phyloP scores from a whole-genome alignment of 2,888 invertebrate genomes.

The Parasteatoda lunata region DNA sequence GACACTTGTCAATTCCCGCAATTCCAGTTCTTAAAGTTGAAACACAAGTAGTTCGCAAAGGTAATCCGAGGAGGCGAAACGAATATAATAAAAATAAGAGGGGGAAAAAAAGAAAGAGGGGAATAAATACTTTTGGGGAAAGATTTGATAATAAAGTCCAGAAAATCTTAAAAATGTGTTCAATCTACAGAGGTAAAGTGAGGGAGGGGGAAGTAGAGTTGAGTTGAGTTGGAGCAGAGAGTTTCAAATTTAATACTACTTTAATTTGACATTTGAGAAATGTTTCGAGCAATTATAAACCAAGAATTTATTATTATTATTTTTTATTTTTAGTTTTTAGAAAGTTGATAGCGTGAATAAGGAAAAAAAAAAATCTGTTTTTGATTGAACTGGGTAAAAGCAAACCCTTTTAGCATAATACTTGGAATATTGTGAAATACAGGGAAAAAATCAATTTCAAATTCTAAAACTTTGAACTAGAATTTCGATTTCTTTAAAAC shows the following conservation, averaged over 20 bases:
- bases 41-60: not conserved
- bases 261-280: conserved; percentile 61
- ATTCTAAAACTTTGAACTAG: conserved; percentile 15
- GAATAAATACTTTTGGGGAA: conserved; percentile 24
- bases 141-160: conserved; percentile 21
- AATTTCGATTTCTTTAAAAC: conserved; percentile 19
- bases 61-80: not conserved
- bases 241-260: conserved; percentile 35
- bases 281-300: conserved; percentile 52
- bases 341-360: conserved; percentile 20
- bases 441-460: conserved; percentile 10
- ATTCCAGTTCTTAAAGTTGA: not conserved
- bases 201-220: not conserved
- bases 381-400: not conserved
- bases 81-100: conserved; percentile 8
- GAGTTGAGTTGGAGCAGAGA: not conserved
- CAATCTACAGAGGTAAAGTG: not conserved
- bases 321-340: not conserved
- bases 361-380: not conserved
- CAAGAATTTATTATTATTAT: conserved; percentile 31
- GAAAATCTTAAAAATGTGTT: conserved; percentile 43
- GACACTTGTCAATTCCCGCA: not conserved
- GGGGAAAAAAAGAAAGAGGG: conserved; percentile 5
- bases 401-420: conserved; percentile 38
- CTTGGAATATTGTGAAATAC: not conserved